Conservation (phyloP, 2,797 vertebrate species). For the Pangasius larnaudii region DNA sequence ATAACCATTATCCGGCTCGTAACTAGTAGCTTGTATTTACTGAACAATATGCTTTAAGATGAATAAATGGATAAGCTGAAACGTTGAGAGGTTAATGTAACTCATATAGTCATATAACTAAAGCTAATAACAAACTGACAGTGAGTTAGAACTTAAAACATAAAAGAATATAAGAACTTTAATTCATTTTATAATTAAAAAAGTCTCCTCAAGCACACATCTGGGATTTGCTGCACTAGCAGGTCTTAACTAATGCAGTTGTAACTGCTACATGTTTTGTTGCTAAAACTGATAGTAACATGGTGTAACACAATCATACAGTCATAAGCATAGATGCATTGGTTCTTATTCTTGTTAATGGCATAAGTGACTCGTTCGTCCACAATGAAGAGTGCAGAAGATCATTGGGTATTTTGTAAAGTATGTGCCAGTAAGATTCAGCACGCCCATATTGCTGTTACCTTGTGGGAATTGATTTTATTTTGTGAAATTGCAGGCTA, state of each 20-base stretch:
- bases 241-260: not conserved
- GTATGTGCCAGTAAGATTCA: constrained; percentile 6
- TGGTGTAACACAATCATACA: not conserved
- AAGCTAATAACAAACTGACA: not conserved
- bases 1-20: not conserved
- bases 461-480: constrained; percentile 39
- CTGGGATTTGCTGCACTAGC: not conserved
- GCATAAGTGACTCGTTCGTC: not conserved
- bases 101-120: not conserved
- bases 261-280: not conserved
- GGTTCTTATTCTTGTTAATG: not conserved
- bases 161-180: not conserved
- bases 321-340: not conserved
- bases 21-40: not conserved
- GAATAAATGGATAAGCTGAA: not conserved
- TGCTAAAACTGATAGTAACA: not conserved
- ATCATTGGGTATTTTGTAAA: not conserved
- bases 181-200: not conserved
- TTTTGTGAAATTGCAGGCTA: constrained; percentile 6
- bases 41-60: not conserved
- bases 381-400: not conserved
- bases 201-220: not conserved
- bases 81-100: not conserved
- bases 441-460: not conserved
- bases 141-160: not conserved